A percentile compares a stretch with the other conserved stretches of the same genome.
Conservation (phyloP, 2,888 invertebrate species). For the Eupithecia tripunctaria region DNA sequence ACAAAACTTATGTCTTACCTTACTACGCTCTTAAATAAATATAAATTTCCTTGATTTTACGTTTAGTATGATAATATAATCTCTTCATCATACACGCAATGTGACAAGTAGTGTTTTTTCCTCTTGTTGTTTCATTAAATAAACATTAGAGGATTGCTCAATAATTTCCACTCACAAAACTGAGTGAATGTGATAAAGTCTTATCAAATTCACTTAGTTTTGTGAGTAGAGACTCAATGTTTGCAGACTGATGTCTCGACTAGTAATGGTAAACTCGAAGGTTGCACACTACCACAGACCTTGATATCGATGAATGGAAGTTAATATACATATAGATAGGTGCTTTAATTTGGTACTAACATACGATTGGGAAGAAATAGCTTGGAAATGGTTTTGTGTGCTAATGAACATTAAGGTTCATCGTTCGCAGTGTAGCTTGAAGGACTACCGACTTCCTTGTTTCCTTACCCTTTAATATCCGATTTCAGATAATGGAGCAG, state of each 20-base stretch:
- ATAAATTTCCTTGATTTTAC: too few species aligned
- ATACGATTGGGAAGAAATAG: background rate
- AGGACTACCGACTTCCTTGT: background rate
- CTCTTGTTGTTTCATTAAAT: slow-evolving; percentile 5
- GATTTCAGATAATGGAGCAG: too few species aligned
- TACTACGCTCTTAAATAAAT: too few species aligned
- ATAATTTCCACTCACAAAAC: background rate
- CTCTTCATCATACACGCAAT: too few species aligned
- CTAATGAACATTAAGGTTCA: background rate
- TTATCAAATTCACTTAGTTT: too few species aligned
- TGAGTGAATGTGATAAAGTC: background rate
- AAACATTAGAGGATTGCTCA: background rate
- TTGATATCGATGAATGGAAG: background rate
- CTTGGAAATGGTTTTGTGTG: background rate
- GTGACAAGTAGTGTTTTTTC: background rate
- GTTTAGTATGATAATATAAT: too few species aligned
- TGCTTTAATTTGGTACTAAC: background rate
- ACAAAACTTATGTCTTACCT: background rate
- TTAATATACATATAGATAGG: background rate
- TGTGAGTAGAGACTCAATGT: background rate
- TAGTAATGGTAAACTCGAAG: background rate
- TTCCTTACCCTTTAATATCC: too few species aligned
- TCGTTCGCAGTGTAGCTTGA: background rate
- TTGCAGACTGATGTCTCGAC: background rate
- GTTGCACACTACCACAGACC: background rate